Conservation (phyloP, 2,797 vertebrate species). For the Sebastes taczanowskii region DNA sequence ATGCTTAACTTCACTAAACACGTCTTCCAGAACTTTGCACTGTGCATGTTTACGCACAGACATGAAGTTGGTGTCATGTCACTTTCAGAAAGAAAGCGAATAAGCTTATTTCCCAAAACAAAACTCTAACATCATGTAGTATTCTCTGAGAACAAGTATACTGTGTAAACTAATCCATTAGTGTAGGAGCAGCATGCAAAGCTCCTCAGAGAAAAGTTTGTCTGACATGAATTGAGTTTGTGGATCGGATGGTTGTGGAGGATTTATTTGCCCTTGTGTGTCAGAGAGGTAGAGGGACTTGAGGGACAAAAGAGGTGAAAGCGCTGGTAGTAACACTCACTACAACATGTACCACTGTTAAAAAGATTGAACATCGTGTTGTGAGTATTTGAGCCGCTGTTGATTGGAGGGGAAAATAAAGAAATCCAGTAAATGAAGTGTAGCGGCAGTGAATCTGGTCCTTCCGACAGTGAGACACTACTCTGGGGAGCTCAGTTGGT, state of each 20-base stretch:
- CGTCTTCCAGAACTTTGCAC: background rate
- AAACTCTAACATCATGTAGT: background rate
- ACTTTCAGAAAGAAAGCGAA: no score
- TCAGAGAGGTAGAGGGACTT: background rate
- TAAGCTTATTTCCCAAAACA: background rate
- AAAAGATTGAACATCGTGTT: conserved; percentile 21
- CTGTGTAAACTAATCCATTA: conserved; percentile 9
- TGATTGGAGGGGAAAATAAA: conserved; percentile 19
- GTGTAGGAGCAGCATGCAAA: conserved; percentile 9
- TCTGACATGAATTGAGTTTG: conserved; percentile 10
- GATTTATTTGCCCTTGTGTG: background rate
- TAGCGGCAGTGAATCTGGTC: conserved; percentile 27
- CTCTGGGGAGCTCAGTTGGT: conserved; percentile 44
- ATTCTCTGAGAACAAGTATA: background rate
- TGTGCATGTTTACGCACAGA: background rate
- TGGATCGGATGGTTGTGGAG: background rate
- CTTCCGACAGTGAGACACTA: conserved; percentile 34
- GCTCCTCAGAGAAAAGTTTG: conserved; percentile 11
- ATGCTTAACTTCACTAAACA: no score
- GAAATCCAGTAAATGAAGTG: conserved; percentile 23
- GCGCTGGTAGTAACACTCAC: background rate
- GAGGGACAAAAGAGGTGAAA: background rate
- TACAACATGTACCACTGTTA: background rate
- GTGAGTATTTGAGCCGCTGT: conserved; percentile 18
- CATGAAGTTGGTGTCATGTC: background rate